Evolutionary conservation across 2,797 vertebrate genomes (phyloP).

Genomic region (Clamator glandarius): DNA sequence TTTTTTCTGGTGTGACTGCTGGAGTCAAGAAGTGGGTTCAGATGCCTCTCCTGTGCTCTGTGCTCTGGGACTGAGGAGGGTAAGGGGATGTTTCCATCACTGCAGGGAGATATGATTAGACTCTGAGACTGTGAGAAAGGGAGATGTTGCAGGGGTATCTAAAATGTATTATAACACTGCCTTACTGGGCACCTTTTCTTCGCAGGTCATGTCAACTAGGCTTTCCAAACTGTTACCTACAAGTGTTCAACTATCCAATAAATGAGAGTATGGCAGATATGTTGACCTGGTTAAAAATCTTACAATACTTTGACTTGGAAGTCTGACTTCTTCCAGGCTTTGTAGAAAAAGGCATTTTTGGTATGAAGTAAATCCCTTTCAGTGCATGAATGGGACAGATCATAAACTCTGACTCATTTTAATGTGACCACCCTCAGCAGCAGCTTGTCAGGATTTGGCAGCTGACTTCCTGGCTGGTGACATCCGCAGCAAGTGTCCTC

Average conservation of each 20-base stretch:
- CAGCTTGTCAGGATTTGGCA: constrained; percentile 23
- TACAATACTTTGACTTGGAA: neutral
- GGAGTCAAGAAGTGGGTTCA: neutral
- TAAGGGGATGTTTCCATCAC: neutral
- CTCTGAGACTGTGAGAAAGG: neutral
- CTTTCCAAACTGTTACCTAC: neutral
- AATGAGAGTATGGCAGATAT: neutral
- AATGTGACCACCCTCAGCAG: neutral
- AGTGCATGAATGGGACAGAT: neutral
- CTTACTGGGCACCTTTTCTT: neutral
- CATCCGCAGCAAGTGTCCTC: neutral
- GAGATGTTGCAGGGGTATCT: neutral
- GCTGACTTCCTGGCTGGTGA: neutral
- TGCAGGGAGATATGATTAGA: neutral
- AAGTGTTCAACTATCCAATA: neutral
- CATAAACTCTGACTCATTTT: constrained; percentile 4
- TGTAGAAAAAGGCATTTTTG: neutral
- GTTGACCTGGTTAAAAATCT: neutral
- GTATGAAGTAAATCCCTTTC: neutral
- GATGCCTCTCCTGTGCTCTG: neutral
- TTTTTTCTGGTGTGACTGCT: neutral
- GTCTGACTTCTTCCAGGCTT: neutral
- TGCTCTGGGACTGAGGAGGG: neutral
- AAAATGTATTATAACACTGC: neutral
- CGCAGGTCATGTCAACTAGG: neutral